Conservation (phyloP, 1,140 invertebrate genomes). For the Periplaneta americana region DNA sequence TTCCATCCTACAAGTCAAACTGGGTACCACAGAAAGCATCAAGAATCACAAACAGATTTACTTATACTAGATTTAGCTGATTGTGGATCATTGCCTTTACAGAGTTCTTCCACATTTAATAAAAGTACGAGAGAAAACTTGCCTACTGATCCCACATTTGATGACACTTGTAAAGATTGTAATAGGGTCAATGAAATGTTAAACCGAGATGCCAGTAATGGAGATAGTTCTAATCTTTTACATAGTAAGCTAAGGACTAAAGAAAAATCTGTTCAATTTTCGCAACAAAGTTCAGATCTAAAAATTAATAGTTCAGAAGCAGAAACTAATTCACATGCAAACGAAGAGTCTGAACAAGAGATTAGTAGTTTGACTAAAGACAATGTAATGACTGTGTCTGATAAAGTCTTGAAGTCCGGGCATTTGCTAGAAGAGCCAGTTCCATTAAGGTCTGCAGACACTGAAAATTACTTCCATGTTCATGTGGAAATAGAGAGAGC, state of each 20-base stretch:
- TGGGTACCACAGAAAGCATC: neutral
- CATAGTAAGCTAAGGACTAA: neutral
- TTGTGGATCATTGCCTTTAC: neutral
- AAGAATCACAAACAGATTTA: neutral
- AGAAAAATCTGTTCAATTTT: no score
- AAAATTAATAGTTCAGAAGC: no score
- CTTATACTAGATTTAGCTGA: neutral
- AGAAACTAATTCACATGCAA: no score
- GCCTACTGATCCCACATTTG: neutral
- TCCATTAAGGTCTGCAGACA: neutral
- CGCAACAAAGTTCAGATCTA: no score
- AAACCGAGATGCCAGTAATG: neutral
- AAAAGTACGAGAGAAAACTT: neutral
- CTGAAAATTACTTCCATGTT: constrained; percentile 31
- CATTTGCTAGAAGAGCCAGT: neutral
- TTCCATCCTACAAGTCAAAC: neutral
- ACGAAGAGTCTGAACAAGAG: no score
- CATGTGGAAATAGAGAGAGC: constrained; percentile 49
- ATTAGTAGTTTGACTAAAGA: no score
- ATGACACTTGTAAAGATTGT: neutral
- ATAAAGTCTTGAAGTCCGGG: no score
- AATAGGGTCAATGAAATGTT: neutral
- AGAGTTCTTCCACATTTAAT: neutral
- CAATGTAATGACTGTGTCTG: no score
- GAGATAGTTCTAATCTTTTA: neutral